Evolutionary conservation across 53 echinoderm and acorn worm species (phyloP).

Genomic region (Stichopus horrens): DNA sequence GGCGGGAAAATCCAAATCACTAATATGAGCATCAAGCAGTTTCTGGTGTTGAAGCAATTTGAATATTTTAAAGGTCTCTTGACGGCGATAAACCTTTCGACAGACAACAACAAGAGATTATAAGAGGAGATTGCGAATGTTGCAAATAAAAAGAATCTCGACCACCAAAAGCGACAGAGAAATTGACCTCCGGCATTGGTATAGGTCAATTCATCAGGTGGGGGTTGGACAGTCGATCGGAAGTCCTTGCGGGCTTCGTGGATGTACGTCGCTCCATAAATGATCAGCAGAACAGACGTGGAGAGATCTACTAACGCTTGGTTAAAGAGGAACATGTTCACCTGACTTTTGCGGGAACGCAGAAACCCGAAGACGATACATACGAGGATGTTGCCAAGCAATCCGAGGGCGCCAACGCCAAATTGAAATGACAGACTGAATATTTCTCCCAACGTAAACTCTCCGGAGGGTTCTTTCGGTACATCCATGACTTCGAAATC

Average conservation of each 20-base stretch:
- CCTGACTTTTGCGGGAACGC: slow-evolving; percentile 61
- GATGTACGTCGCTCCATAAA: slow-evolving; percentile 66
- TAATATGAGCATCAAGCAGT: slow-evolving; percentile 53
- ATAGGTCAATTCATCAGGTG: slow-evolving; percentile 23
- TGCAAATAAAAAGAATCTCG: slow-evolving; percentile 71
- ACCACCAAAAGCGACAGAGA: slow-evolving; percentile 88
- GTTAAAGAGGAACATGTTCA: slow-evolving; percentile 78
- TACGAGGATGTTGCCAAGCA: slow-evolving; percentile 72
- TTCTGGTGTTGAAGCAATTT: slow-evolving; percentile 58
- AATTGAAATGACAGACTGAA: slow-evolving; percentile 55
- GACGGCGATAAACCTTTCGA: slow-evolving; percentile 81
- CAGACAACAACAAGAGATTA: slow-evolving; percentile 74
- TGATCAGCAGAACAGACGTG: slow-evolving; percentile 63
- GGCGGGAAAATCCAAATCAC: slow-evolving; percentile 68
- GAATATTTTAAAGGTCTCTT: slow-evolving; percentile 63
- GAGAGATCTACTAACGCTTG: slow-evolving; percentile 75
- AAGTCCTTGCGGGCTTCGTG: neutral
- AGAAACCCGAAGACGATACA: slow-evolving; percentile 70
- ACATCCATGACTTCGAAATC: slow-evolving; percentile 1
- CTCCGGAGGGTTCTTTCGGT: neutral
- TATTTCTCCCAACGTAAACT: slow-evolving; percentile 31
- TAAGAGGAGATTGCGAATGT: slow-evolving; percentile 84
- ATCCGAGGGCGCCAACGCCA: slow-evolving; percentile 55
- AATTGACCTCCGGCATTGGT: slow-evolving; percentile 62
- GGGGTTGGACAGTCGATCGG: slow-evolving; percentile 4